Percentiles rank a stretch among this genome's conserved stretches.
Evolutionary conservation across 35 echinoderm and acorn worm genomes (phyloP).

Genomic region (Anneissia japonica): DNA sequence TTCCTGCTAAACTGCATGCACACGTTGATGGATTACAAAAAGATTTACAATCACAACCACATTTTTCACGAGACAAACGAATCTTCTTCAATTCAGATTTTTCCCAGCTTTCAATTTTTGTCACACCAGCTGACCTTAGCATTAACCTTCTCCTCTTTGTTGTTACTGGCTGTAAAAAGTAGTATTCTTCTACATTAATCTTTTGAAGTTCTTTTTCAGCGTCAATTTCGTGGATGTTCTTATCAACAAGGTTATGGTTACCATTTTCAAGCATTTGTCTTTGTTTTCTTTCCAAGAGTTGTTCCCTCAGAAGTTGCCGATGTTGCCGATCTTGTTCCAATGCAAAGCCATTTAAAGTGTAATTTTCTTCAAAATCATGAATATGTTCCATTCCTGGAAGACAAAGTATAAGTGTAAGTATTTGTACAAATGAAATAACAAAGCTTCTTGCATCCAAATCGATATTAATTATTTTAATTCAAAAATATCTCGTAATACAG

Average conservation of each 20-base stretch:
- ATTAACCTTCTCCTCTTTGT: slow-evolving; percentile 77
- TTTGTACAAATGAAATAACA: no score
- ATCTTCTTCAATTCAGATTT: slow-evolving; percentile 91
- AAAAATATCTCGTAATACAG: no score
- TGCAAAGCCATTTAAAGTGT: slow-evolving; percentile 55
- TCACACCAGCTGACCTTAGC: slow-evolving; percentile 64
- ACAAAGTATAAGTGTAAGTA: no score
- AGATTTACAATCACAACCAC: slow-evolving; percentile 80
- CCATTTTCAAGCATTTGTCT: slow-evolving; percentile 55
- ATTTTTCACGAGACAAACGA: slow-evolving; percentile 73
- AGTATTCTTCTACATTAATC: slow-evolving; percentile 82
- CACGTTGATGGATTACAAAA: slow-evolving; percentile 88
- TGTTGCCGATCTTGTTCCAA: slow-evolving; percentile 62
- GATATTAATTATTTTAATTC: no score
- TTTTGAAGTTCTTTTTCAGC: slow-evolving; percentile 75
- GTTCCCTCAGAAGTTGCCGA: slow-evolving; percentile 51
- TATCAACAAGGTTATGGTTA: not conserved
- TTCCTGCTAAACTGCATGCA: slow-evolving; percentile 69
- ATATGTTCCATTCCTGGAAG: slow-evolving; percentile 68
- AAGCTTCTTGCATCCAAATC: no score
- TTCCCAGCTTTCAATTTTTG: slow-evolving; percentile 87
- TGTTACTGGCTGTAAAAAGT: slow-evolving; percentile 90
- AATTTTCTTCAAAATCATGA: slow-evolving; percentile 68
- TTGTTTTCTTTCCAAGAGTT: slow-evolving; percentile 59
- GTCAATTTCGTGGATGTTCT: slow-evolving; percentile 57